Base-by-base conservation (phyloP, 1,140 invertebrate species). In the Aradophagus sp. region DNA sequence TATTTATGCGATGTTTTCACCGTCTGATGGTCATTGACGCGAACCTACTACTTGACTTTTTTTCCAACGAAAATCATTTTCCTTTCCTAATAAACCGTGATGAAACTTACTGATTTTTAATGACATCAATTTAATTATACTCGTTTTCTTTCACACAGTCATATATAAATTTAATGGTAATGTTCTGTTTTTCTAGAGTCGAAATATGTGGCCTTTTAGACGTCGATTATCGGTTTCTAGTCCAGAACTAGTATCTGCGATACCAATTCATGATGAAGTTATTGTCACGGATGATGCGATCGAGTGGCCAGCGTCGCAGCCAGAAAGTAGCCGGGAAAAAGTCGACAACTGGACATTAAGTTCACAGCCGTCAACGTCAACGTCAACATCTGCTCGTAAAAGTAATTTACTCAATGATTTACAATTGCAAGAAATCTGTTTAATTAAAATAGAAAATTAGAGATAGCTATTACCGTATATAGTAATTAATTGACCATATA, bases 211-310 rank as follows among this genome's bases (percentile, higher is more conserved):
- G 66, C 76, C 88, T 32, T 88, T 88, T 68, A 87, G 86, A 77
- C 78, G 87, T 58, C 78, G 86, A 7, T 79, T 80, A 29, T 84
- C 79, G 27, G 85, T 87, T 70, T 86, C 87, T 23, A 86, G 85
- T 73, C 87, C 87, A 0, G 86, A 88, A 70, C 72, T 88, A 14
- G 87, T 88, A n/a, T 88, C 87, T 38, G 83, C 87, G 1, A 81
- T 85, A 5, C 79, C 87, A 1, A 81, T 88, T 47, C 83, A 84
- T 39, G 86, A 88, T 20, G 61, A 48, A 10, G 29, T 71, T 17
- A 67, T 52, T 48, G 55, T 53, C 36, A 42, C 27, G 20, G 66
- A 55, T 41, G 39, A 29, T 29, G 59, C 44, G 5, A 41, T 26
- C n/a, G 53, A 47, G 1, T 12, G 5, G 2, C 20, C 3, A 15